These are phyloP conservation scores for Zaprionus ghesquierei DNA, from an alignment of 1,140 invertebrate genomes.

Conservation along the genomic window DNA sequence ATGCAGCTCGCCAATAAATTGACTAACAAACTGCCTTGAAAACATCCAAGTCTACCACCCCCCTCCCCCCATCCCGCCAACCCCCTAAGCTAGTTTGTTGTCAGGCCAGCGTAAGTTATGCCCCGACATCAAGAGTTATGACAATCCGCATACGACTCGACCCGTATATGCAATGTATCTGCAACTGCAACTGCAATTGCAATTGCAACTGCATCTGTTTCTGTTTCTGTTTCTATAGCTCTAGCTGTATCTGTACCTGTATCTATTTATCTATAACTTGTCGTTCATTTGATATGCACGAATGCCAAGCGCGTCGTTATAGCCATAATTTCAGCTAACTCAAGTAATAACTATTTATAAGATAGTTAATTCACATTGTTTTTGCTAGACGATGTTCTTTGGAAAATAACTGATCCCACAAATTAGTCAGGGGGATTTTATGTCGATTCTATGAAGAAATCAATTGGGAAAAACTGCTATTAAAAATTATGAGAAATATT, in stretches of 20 bases:
- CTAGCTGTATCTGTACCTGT: background rate
- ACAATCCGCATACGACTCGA: conserved; percentile 51
- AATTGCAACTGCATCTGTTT: background rate
- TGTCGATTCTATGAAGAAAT: background rate
- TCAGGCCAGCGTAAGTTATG: conserved; percentile 45
- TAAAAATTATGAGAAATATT: background rate
- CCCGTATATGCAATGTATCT: conserved; percentile 13
- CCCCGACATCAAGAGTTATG: conserved; percentile 67
- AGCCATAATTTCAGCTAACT: conserved; percentile 31
- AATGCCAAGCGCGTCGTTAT: conserved; percentile 36
- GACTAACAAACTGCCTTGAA: conserved; percentile 66
- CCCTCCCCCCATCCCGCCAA: background rate
- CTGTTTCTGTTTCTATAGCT: too few relatives aligned
- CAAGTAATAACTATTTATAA: conserved; percentile 41
- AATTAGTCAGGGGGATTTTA: background rate
- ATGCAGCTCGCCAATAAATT: conserved; percentile 73
- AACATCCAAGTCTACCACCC: conserved; percentile 20
- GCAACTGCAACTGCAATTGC: background rate
- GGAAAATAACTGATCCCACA: background rate
- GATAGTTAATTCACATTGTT: conserved; percentile 25
- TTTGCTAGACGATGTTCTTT: background rate
- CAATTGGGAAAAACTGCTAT: background rate
- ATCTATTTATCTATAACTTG: conserved; percentile 16
- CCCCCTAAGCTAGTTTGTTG: background rate
- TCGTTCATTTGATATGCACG: conserved; percentile 38